Conservation (phyloP, 2,797 vertebrate genomes). For the Staurois parvus region DNA sequence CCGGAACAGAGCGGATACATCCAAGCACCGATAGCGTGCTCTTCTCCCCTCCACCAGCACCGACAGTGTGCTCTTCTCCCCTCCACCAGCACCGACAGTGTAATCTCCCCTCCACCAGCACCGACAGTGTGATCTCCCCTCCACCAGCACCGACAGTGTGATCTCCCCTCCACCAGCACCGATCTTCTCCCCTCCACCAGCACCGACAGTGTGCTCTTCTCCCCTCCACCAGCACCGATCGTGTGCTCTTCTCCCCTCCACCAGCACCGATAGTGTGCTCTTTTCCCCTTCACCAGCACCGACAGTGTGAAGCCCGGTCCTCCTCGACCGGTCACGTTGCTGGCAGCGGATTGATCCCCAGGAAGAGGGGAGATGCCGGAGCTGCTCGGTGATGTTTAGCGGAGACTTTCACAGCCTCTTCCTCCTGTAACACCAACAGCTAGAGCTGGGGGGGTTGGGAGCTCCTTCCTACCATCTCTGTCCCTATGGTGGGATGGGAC, state of each 20-base stretch:
- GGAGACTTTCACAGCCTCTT: constrained; percentile 25
- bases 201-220: not conserved
- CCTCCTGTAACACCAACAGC: constrained; percentile 2
- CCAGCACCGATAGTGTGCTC: no score
- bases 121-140: constrained; percentile 7
- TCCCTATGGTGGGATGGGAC: no score
- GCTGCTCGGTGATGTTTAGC: constrained; percentile 25
- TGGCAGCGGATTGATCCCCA: constrained; percentile 50
- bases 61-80: no score
- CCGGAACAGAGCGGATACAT: constrained; percentile 49
- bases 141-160: not conserved
- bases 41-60: not conserved
- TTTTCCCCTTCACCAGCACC: not conserved
- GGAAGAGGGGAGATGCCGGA: constrained; percentile 35
- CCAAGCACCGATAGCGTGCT: constrained; percentile 17
- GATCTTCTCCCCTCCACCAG: no score
- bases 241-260: no score
- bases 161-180: no score
- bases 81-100: no score
- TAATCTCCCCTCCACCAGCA: no score
- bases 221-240: not conserved
- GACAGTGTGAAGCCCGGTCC: constrained; percentile 6
- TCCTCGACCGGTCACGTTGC: constrained; percentile 43
- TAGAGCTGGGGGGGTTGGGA: not conserved
- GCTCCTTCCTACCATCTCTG: no score